Evolutionary conservation across 2,797 vertebrate genomes (phyloP), one percentile per base, ranked within the genome.

Genomic region (Knipowitschia caucasica): DNA sequence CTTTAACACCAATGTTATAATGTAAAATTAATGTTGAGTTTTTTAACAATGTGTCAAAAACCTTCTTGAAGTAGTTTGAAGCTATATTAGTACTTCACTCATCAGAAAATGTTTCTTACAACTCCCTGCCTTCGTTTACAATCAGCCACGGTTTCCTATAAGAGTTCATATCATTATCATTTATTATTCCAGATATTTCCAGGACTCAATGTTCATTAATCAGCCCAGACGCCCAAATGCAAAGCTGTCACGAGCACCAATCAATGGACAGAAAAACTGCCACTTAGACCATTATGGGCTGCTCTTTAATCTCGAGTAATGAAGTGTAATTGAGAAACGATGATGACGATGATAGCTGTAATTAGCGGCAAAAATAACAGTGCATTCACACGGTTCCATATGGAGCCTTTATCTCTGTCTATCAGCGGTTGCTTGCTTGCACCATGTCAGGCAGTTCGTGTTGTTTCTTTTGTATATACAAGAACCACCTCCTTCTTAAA

Each of bases 321-420:
- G 82, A 83, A 78, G 77, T 80, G 77, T 80, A 84, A 84, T 85
- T 67, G 71, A 73, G 77, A 82, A 88, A 84, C 78, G 77, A 88
- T 84, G 85, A 85, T 84, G 82, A 87, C 83, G 78, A 82, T 81
- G 67, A 65, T 83, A 79, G 78, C 77, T 71, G 65, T 81, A 78
- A 88, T 85, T 77, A 80, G 81, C 56, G 78, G 63, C 67, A 78
- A 84, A 81, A 82, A 74, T 81, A 81, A 74, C 67, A 71, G 76
- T 69, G 73, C 71, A 72, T 77, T 71, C 74, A 68, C 56, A 54
- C 66, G 68, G 66, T 77, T 70, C 69, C 15, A 38, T 81, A 83
- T 61, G 73, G 78, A 86, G 73, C 74, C 77, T 76, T 83, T 83
- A 78, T 73, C 69, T 66, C 66, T 69, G 80, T 77, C 65, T 77